Evolutionary conservation across 1,140 invertebrate species (phyloP).

Genomic region (Thalassaphorura encarpata): DNA sequence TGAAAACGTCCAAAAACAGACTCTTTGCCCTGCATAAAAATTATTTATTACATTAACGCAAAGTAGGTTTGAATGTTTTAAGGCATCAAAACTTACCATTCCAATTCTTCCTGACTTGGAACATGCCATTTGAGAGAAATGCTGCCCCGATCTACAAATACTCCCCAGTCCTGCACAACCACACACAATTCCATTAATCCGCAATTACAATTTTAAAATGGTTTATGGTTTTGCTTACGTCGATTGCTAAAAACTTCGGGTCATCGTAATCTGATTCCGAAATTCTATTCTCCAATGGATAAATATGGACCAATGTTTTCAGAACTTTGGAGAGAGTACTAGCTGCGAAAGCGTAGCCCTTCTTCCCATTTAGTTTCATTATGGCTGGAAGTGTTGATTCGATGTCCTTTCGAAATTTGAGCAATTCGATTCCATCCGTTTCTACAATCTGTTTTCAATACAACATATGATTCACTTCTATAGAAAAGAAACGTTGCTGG

Average conservation of each 20-base stretch:
- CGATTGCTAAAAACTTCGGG: slow-evolving; percentile 60
- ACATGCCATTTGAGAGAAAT: slow-evolving; percentile 65
- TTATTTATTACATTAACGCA: no score
- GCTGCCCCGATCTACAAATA: slow-evolving; percentile 51
- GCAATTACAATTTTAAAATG: not conserved
- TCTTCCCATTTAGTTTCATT: slow-evolving; percentile 90
- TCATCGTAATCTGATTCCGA: slow-evolving; percentile 50
- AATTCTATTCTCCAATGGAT: slow-evolving; percentile 54
- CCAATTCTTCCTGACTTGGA: slow-evolving; percentile 41
- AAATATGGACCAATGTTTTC: slow-evolving; percentile 47
- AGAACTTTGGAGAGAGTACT: slow-evolving; percentile 45
- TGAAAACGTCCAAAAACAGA: not conserved
- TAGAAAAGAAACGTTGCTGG: not conserved
- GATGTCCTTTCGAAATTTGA: slow-evolving; percentile 21
- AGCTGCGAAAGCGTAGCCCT: slow-evolving; percentile 48
- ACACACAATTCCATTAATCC: not conserved
- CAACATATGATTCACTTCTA: not conserved
- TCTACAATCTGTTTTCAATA: slow-evolving; percentile 17
- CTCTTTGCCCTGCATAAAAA: no score
- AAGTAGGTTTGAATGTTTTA: no score
- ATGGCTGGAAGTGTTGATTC: slow-evolving; percentile 34
- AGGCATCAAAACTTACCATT: no score
- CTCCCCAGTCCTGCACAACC: slow-evolving; percentile 65
- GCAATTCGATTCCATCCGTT: slow-evolving; percentile 23
- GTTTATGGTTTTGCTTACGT: slow-evolving; percentile 36